Percentiles rank a stretch among this genome's conserved stretches.
Evolutionary conservation across 1,140 invertebrate species (phyloP).

Genomic region (Aphaenogaster floridana): DNA sequence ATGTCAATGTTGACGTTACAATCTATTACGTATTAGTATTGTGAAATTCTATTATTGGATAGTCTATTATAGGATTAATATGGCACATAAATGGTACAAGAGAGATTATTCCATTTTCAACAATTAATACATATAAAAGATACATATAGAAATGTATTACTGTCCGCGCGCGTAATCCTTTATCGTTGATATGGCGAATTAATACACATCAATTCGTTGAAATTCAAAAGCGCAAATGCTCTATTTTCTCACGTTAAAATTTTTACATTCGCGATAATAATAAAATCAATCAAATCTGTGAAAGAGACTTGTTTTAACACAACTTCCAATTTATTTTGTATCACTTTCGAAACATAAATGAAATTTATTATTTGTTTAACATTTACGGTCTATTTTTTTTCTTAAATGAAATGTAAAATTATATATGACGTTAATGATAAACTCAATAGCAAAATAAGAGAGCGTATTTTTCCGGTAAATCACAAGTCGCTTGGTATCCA

Average conservation of each 20-base stretch:
- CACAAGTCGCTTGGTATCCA: not conserved
- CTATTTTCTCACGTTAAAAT: not conserved
- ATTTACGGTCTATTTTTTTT: constrained; percentile 1
- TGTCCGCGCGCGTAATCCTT: not conserved
- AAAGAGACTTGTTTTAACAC: not conserved
- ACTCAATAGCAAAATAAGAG: not conserved
- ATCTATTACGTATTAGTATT: constrained; percentile 10
- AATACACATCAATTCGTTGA: not conserved
- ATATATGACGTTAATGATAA: not conserved
- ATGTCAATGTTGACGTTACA: not conserved
- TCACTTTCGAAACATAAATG: not conserved
- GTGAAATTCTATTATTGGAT: not conserved
- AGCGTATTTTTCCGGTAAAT: not conserved
- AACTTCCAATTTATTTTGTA: constrained; percentile 12
- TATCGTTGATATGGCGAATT: not conserved
- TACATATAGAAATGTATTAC: not conserved
- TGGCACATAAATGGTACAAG: not conserved
- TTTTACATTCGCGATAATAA: not conserved
- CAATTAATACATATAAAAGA: not conserved
- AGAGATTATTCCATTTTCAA: not conserved
- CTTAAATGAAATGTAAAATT: not conserved
- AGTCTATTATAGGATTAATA: not conserved
- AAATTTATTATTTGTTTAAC: not conserved
- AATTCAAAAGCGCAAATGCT: not conserved
- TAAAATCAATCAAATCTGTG: not conserved